These are phyloP conservation scores for Drosophila tripunctata DNA, from an alignment of 2,888 invertebrate species.

Conservation along the genomic window DNA sequence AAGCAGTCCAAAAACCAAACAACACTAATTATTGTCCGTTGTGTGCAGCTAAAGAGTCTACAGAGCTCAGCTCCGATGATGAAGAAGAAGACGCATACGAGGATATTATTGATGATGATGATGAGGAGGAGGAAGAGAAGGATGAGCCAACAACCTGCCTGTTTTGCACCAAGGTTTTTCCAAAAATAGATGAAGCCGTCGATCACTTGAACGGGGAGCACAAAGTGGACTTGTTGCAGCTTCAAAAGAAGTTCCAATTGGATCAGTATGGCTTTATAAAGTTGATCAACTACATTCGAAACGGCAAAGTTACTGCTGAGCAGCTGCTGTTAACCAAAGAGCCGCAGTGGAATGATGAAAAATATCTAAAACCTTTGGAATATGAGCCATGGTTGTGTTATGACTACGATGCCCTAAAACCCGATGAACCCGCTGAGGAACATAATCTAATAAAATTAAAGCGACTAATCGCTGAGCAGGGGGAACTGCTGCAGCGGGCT, in stretches of 20 bases:
- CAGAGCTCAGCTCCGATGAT: conserved; percentile 44
- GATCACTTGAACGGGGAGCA: conserved; percentile 88
- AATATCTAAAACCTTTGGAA: conserved; percentile 90
- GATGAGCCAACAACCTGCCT: conserved; percentile 86
- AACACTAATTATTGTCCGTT: background rate
- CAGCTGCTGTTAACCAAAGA: conserved; percentile 85
- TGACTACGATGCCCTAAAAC: conserved; percentile 82
- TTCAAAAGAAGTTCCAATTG: conserved; percentile 90
- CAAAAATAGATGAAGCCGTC: conserved; percentile 87
- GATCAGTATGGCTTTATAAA: conserved; percentile 93
- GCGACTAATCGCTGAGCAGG: conserved; percentile 86
- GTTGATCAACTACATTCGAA: conserved; percentile 91
- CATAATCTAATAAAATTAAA: conserved; percentile 81
- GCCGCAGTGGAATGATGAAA: conserved; percentile 90
- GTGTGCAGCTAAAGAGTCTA: conserved; percentile 1
- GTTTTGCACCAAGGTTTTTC: conserved; percentile 88
- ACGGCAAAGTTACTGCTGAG: conserved; percentile 86
- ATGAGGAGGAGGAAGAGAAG: conserved; percentile 85
- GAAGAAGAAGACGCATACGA: conserved; percentile 64
- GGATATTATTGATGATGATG: conserved; percentile 78
- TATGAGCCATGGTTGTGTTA: conserved; percentile 93
- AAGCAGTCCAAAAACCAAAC: background rate
- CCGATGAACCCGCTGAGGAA: conserved; percentile 25
- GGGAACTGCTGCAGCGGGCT: conserved; percentile 86
- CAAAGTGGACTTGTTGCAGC: conserved; percentile 87